Conservation (phyloP, 2,888 invertebrate species). For the Gnatocerus cornutus region DNA sequence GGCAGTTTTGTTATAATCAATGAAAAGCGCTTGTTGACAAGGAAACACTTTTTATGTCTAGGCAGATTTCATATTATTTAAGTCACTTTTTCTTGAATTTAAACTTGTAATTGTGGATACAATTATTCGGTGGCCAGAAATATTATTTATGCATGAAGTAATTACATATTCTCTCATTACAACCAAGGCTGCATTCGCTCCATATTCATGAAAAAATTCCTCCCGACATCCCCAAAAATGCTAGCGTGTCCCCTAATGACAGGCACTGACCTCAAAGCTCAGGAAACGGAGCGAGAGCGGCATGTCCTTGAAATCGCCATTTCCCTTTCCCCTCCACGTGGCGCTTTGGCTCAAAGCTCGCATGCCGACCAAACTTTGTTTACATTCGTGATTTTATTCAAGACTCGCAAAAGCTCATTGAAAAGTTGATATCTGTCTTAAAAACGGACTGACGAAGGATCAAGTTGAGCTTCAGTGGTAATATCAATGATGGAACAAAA, state of each 20-base stretch:
- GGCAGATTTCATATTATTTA: no score
- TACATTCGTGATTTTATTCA: conserved; percentile 46
- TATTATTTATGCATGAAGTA: no score
- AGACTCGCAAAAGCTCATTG: conserved; percentile 34
- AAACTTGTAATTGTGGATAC: no score
- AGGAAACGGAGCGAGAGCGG: conserved; percentile 36
- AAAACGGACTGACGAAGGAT: neutral
- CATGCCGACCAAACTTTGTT: conserved; percentile 39
- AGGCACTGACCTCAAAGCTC: conserved; percentile 43
- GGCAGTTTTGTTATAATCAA: no score
- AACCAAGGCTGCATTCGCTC: conserved; percentile 17
- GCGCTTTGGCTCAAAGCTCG: conserved; percentile 38
- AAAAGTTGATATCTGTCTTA: conserved; percentile 18
- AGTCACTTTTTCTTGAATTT: no score
- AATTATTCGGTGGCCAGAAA: no score
- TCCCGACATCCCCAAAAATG: conserved; percentile 11
- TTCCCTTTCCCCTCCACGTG: conserved; percentile 33
- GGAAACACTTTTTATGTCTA: no score
- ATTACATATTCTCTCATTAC: neutral
- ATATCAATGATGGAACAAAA: no score
- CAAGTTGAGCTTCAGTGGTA: neutral
- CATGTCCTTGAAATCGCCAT: conserved; percentile 43
- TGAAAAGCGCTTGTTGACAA: no score
- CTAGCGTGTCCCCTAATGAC: conserved; percentile 34
- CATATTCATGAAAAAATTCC: conserved; percentile 10